Evolutionary conservation across 2,888 invertebrate species (phyloP), one percentile per base, ranked within the genome.

Genomic region (Argyresthia goedartella): DNA sequence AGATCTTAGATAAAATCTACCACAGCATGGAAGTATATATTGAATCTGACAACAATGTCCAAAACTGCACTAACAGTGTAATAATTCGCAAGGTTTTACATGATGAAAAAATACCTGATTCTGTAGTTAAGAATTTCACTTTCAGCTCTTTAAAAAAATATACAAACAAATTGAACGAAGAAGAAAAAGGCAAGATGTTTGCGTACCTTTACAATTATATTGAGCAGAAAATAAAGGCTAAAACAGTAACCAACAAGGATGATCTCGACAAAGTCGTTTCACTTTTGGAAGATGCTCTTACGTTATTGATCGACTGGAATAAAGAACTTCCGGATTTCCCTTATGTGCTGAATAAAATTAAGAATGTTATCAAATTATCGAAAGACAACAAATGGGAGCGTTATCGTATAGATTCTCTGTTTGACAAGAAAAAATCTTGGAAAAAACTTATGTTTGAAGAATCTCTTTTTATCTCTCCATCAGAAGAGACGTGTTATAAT

Each of bases 391-490:
- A 59, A 8, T 76, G 68, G 69, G 61, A 66, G 41, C 48, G 52
- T 4, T 55, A 63, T 55, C 11, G n/a, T 34, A 9, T 43, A 8
- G 43, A 9, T 11, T 11, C 39, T n/a, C 56, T 81, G 44, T 82
- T 80, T 55, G 70, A 74, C 51, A 62, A 63, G 50, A 73, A 81
- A 25, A 81, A 76, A 54, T 64, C 71, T 11, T 81, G 79, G 80
- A 65, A 66, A 53, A 76, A 61, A 55, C 52, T 57, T 14, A 61
- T 82, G 60, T 81, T 81, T 58, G 67, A 76, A 52, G 73, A 78
- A 36, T 81, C 81, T 1, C 41, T 82, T 43, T 34, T 55, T 14
- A 54, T 81, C 52, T 59, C 59, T 44, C 72, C 71, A 4, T 62
- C 61, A 25, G 69, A 73, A 56, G 60, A 67, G 11, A 71, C 63